A percentile compares a stretch with the other conserved stretches of the same genome.
These are phyloP conservation scores for Sarcophaga carnaria DNA, from an alignment of 2,888 invertebrate genomes.

Conservation along the genomic window DNA sequence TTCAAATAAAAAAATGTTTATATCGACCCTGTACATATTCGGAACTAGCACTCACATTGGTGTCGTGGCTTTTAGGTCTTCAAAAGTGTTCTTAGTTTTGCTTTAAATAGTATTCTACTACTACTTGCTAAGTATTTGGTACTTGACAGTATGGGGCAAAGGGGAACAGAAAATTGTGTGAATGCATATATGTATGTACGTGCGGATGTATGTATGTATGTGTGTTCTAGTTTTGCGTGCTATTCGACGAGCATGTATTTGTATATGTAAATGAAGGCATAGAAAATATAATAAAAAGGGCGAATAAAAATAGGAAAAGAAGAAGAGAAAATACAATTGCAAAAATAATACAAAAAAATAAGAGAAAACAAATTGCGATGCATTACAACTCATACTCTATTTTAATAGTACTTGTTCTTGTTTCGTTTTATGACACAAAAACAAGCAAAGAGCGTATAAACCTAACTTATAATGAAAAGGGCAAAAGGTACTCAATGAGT, in stretches of 20 bases:
- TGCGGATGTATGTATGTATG: not conserved
- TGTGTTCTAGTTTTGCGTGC: not conserved
- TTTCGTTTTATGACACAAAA: constrained; percentile 9
- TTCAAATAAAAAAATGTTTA: no score
- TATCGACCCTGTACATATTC: no score
- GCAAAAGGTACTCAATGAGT: constrained; percentile 59
- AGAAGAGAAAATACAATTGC: not conserved
- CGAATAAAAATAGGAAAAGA: not conserved
- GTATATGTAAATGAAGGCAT: not conserved
- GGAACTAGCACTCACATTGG: no score
- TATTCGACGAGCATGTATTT: not conserved
- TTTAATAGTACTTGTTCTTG: not conserved
- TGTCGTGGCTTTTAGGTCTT: constrained; percentile 1
- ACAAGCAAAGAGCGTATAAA: constrained; percentile 1
- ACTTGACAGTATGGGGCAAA: not conserved
- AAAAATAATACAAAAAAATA: constrained; percentile 3
- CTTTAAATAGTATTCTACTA: not conserved
- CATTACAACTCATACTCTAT: constrained; percentile 11
- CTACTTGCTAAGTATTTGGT: constrained; percentile 1
- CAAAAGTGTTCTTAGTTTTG: constrained; percentile 19
- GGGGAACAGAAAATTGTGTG: not conserved
- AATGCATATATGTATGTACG: not conserved
- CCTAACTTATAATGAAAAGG: constrained; percentile 59
- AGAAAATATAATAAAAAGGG: not conserved
- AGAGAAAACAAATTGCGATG: constrained; percentile 25